Percentiles rank a stretch among this genome's conserved stretches.
Evolutionary conservation across 2,888 invertebrate species (phyloP).

Genomic region (Sialis lutaria): DNA sequence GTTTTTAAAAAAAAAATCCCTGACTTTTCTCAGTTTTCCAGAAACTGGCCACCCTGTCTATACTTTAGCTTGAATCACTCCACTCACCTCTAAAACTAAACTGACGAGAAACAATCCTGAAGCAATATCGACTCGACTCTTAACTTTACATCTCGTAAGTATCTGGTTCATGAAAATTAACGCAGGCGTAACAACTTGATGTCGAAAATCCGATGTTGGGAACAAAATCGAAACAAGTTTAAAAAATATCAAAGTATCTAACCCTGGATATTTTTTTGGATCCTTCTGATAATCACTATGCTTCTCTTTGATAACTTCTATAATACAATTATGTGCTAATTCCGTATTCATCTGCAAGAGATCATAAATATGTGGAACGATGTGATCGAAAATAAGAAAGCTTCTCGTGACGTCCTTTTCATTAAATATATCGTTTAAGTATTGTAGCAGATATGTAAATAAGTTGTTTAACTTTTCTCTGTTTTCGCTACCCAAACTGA

Average conservation of each 20-base stretch:
- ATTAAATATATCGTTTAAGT: conserved; percentile 49
- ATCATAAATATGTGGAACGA: conserved; percentile 43
- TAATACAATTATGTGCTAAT: conserved; percentile 43
- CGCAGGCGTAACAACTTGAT: conserved; percentile 75
- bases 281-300: conserved; percentile 35
- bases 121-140: conserved; percentile 46
- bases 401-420: conserved; percentile 17
- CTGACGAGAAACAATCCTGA: conserved; percentile 61
- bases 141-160: conserved; percentile 43
- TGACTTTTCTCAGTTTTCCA: too few species aligned
- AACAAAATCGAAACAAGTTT: conserved; percentile 68
- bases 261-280: conserved; percentile 38
- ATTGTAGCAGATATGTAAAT: conserved; percentile 61
- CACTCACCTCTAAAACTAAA: conserved; percentile 49
- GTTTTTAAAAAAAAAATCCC: too few species aligned
- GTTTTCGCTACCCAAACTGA: conserved; percentile 59
- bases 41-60: too few species aligned
- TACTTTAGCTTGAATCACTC: too few species aligned
- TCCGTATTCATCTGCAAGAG: conserved; percentile 53
- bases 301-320: conserved; percentile 58
- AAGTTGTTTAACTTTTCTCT: conserved; percentile 56
- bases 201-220: conserved; percentile 79
- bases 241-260: conserved; percentile 61
- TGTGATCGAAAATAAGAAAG: conserved; percentile 38
- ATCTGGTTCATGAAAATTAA: conserved; percentile 72